phyloP scores from a whole-genome alignment of 2,113 vertebrate species.

The Neogale vison region DNA sequence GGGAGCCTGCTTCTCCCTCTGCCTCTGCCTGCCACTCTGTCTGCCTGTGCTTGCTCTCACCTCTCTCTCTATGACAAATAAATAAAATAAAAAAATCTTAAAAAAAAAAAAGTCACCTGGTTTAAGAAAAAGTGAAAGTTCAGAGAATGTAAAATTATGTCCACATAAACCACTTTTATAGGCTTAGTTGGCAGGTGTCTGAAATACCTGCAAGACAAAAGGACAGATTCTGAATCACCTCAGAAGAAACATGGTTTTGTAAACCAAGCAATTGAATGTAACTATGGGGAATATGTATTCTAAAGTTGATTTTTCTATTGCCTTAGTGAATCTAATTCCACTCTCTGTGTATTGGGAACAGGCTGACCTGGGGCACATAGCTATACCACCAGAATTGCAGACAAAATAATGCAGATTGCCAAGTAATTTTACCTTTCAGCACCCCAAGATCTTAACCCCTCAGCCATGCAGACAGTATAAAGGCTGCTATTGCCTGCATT shows the following conservation, averaged over 20 bases:
- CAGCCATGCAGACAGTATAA: neutral
- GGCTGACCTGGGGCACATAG: neutral
- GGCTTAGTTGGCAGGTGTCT: neutral
- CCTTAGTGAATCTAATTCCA: slow-evolving; percentile 34
- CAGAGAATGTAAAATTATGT: neutral
- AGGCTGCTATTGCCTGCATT: neutral
- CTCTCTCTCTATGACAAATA: too few relatives aligned
- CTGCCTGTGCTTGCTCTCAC: too few relatives aligned
- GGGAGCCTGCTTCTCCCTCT: too few relatives aligned
- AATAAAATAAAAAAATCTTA: too few relatives aligned
- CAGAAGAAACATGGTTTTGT: neutral
- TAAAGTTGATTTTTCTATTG: slow-evolving; percentile 10
- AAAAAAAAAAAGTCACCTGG: neutral
- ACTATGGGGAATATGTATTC: neutral
- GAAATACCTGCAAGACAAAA: neutral
- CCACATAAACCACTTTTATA: neutral
- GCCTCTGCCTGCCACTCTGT: too few relatives aligned
- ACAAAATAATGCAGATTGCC: neutral
- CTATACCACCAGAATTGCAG: neutral
- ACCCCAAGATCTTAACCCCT: neutral
- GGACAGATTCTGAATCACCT: neutral
- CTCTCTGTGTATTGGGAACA: neutral
- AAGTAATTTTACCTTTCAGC: neutral
- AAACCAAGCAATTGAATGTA: neutral
- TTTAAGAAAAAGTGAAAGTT: neutral